Percentiles rank a stretch among this genome's conserved stretches.
These are phyloP conservation scores for Neotragus moschatus DNA, from an alignment of 2,113 vertebrate genomes.

Conservation along the genomic window DNA sequence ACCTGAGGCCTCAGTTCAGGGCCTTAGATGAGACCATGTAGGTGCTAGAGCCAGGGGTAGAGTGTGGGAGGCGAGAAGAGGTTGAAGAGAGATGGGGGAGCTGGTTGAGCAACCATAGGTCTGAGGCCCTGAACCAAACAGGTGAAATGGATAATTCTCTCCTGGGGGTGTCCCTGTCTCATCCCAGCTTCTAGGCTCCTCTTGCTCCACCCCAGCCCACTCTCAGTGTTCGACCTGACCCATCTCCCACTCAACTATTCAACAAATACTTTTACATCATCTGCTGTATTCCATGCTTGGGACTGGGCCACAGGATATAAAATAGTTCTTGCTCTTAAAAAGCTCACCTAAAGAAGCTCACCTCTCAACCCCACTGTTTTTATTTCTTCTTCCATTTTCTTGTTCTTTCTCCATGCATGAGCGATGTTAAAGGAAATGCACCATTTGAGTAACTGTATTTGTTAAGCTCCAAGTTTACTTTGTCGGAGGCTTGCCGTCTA, in stretches of 20 bases:
- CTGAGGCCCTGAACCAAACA: background rate
- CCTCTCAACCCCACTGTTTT: background rate
- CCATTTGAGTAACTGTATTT: background rate
- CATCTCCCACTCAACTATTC: background rate
- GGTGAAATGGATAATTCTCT: background rate
- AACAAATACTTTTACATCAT: background rate
- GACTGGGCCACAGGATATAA: background rate
- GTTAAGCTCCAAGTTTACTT: background rate
- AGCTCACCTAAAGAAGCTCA: background rate
- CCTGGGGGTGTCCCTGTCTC: no score
- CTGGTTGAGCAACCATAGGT: background rate
- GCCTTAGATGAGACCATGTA: background rate
- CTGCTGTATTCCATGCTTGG: background rate
- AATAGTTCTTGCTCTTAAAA: background rate
- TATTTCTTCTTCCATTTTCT: background rate
- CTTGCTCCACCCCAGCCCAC: no score
- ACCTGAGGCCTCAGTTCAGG: background rate
- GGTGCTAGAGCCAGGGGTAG: no score
- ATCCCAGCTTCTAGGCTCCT: background rate
- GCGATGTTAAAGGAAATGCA: background rate
- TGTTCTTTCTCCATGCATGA: background rate
- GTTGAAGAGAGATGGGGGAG: background rate
- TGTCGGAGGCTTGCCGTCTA: background rate
- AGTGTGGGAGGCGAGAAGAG: background rate
- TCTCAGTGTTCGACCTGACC: background rate